phyloP scores from a whole-genome alignment of 1,140 invertebrate genomes.

The Drosophila arawakana region DNA sequence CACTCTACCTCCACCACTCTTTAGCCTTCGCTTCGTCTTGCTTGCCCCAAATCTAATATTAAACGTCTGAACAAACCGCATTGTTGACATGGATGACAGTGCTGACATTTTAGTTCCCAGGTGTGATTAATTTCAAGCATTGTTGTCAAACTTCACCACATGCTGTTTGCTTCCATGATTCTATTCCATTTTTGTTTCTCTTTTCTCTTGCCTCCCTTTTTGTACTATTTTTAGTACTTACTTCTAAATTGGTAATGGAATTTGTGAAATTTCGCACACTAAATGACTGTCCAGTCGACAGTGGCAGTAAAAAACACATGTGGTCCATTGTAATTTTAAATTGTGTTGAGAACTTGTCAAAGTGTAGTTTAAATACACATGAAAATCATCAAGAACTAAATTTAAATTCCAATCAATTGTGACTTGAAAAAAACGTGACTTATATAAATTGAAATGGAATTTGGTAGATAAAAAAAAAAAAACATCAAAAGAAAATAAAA shows the following conservation, averaged over 20 bases:
- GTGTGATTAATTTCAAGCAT: slow-evolving; percentile 76
- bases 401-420: neutral
- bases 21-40: neutral
- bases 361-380: slow-evolving; percentile 16
- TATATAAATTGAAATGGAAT: neutral
- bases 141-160: slow-evolving; percentile 38
- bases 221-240: neutral
- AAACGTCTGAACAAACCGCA: slow-evolving; percentile 59
- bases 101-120: slow-evolving; percentile 74
- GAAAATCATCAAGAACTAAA: slow-evolving; percentile 5
- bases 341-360: neutral
- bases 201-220: neutral
- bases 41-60: slow-evolving; percentile 68
- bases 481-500: neutral
- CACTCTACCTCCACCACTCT: neutral
- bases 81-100: slow-evolving; percentile 65
- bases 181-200: neutral
- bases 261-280: slow-evolving; percentile 15
- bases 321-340: neutral
- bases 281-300: neutral
- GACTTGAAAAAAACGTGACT: neutral
- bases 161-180: neutral
- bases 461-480: neutral
- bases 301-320: slow-evolving; percentile 10
- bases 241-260: slow-evolving; percentile 14